These are phyloP conservation scores for Macrochelys suwanniensis DNA, from an alignment of 2,797 vertebrate genomes.

Conservation along the genomic window DNA sequence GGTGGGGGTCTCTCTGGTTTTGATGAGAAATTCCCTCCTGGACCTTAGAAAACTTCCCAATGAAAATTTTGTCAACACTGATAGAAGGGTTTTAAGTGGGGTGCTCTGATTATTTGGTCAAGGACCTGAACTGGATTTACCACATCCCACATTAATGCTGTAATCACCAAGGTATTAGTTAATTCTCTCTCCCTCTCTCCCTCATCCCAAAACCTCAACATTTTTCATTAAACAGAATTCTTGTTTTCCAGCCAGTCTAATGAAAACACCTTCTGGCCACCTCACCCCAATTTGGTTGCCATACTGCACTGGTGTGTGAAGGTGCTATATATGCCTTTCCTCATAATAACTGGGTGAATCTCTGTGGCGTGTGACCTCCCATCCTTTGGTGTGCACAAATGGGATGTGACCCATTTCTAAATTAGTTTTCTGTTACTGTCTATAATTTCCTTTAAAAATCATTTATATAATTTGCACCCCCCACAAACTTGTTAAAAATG, in stretches of 20 bases:
- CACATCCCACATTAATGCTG: not conserved
- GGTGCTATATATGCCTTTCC: not conserved
- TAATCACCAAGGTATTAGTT: not conserved
- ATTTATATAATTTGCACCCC: not conserved
- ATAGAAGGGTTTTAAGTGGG: not conserved
- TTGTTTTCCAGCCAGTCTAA: not conserved
- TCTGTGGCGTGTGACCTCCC: not conserved
- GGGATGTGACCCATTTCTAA: not conserved
- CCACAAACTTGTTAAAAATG: not conserved
- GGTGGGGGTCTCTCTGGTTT: not conserved
- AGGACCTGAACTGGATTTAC: not conserved
- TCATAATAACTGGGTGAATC: not conserved
- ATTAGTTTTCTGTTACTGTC: not conserved
- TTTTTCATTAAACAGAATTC: not conserved
- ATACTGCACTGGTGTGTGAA: not conserved
- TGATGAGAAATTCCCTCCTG: not conserved
- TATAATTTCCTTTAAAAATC: not conserved
- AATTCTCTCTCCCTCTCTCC: not conserved
- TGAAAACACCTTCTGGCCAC: not conserved
- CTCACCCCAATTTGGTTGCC: not conserved
- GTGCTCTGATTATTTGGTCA: not conserved
- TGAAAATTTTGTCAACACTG: not conserved
- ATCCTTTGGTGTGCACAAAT: not conserved
- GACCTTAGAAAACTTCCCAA: not conserved
- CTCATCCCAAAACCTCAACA: not conserved